Base-by-base conservation (phyloP, 2,113 vertebrate genomes). In the Pelecanoides urinatrix region DNA sequence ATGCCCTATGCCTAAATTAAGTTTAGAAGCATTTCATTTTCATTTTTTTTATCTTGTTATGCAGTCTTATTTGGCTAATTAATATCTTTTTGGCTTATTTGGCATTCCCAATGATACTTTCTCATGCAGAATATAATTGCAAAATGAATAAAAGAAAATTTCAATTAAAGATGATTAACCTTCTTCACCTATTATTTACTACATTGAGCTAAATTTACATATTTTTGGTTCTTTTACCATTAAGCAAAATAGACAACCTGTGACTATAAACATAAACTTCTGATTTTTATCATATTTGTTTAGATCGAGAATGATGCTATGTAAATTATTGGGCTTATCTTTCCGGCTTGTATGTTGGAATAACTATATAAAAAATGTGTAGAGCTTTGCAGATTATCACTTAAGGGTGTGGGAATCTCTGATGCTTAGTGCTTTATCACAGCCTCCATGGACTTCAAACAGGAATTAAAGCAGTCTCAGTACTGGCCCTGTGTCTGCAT, bases 1-100 rank as follows among this genome's bases (percentile, higher is more conserved):
- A 47, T 88, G 55, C 19, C 53, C 20, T 73, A 23, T 93, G 26
- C 65, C 58, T 75, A 85, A 71, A 96, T 96, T 85, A 75, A 73
- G 53, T 92, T 96, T 77, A 72, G 58, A 86, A 93, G n/a, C 34
- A 42, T 82, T 92, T 95, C 0, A 75, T 93, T 95, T 88, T 90
- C 19, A 25, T 87, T 91, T 96, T 95, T 94, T 83, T 92, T 78
- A 77, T 50, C 38, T 61, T 83, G 22, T 71, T 82, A 20, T 53
- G n/a, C 66, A 72, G 73, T 86, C 44, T 77, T 85, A 76, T 67
- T 95, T 83, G 42, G 25, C 21, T 74, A 93, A 75, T 91, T 94
- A 77, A 65, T 77, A 22, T 21, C 5, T 55, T 84, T 77, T 88
- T 77, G 26, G 15, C 25, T 89, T 95, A 53, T 82, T 90, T 94